These are phyloP conservation scores for Scomberomorus guttatus DNA, from an alignment of 2,797 vertebrate species.

Conservation along the genomic window DNA sequence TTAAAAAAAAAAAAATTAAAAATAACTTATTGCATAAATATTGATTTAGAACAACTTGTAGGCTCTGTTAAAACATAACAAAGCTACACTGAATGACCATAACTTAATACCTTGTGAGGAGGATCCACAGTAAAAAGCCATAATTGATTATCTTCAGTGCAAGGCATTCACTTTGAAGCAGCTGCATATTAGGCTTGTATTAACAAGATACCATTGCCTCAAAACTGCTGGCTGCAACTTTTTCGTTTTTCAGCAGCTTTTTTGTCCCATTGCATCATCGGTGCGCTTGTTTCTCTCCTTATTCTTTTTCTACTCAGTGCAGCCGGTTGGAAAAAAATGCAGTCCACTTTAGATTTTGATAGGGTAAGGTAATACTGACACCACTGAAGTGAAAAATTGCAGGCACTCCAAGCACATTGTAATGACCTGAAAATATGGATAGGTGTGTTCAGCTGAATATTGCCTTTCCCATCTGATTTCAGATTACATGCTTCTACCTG, in stretches of 20 bases:
- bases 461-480: not conserved
- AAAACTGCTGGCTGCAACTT: slow-evolving; percentile 25
- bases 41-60: slow-evolving; percentile 31
- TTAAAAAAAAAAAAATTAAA: slow-evolving; percentile 10
- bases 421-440: slow-evolving; percentile 7
- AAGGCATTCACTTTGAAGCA: slow-evolving; percentile 53
- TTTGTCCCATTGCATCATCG: slow-evolving; percentile 8
- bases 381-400: slow-evolving; percentile 37
- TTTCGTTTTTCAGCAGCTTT: slow-evolving; percentile 35
- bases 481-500: not conserved
- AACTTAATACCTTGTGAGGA: slow-evolving; percentile 21
- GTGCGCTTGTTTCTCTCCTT: not conserved
- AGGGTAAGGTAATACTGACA: slow-evolving; percentile 25
- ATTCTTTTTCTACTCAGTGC: not conserved
- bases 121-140: slow-evolving; percentile 31
- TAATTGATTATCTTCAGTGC: slow-evolving; percentile 53
- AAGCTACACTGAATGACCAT: slow-evolving; percentile 21
- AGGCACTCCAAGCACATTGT: slow-evolving; percentile 19
- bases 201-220: slow-evolving; percentile 35
- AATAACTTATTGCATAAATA: slow-evolving; percentile 18
- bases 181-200: slow-evolving; percentile 36
- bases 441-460: not conserved
- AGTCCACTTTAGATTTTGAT: slow-evolving; percentile 3
- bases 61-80: slow-evolving; percentile 28
- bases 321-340: slow-evolving; percentile 20